phyloP scores from a whole-genome alignment of 2,113 vertebrate genomes.

The human region GRCh38 chr14:66345501-66346000 shows the following conservation, averaged over 20 bases:
- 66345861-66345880: slow-evolving; percentile 12
- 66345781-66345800: background rate
- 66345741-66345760: background rate
- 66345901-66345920: no score
- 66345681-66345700: background rate
- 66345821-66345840: background rate
- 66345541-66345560: slow-evolving; percentile 24
- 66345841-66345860: background rate
- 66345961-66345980: no score
- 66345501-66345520: slow-evolving; percentile 27
- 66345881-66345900: background rate
- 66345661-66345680: background rate
- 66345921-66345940: no score
- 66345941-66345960: no score
- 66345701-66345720: background rate
- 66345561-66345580: background rate
- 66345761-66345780: background rate
- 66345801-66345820: background rate
- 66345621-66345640: background rate
- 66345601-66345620: background rate
- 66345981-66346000: no score
- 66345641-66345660: background rate
- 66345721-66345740: background rate
- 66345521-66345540: slow-evolving; percentile 11
- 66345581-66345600: background rate